These are phyloP conservation scores for Agelaius phoeniceus DNA, from an alignment of 2,113 vertebrate species.

Conservation along the genomic window DNA sequence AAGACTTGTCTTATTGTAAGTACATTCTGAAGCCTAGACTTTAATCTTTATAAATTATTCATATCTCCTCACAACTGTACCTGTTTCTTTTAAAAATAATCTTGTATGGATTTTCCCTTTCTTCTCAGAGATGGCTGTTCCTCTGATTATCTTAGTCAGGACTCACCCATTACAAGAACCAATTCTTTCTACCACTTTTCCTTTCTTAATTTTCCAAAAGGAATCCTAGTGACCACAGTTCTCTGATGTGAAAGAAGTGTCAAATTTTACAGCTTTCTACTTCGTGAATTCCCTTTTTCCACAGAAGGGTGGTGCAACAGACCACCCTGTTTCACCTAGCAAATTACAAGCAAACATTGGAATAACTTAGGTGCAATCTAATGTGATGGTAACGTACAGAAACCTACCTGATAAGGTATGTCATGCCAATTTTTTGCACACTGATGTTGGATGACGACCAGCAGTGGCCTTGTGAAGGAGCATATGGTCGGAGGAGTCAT, in stretches of 20 bases:
- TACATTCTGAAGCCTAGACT: background rate
- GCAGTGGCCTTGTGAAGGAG: background rate
- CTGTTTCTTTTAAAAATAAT: background rate
- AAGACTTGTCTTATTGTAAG: background rate
- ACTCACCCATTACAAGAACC: background rate
- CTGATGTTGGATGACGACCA: background rate
- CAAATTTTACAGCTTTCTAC: background rate
- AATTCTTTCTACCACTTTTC: background rate
- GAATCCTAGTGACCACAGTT: background rate
- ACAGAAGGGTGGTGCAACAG: background rate
- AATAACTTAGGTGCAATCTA: background rate
- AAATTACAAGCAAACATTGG: background rate
- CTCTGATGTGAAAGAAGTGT: background rate
- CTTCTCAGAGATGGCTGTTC: background rate
- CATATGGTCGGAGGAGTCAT: background rate
- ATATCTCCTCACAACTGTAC: background rate
- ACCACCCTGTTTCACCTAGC: background rate
- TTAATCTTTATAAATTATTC: background rate
- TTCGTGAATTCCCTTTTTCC: background rate
- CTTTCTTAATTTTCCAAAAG: background rate
- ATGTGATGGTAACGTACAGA: background rate
- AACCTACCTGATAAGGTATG: background rate
- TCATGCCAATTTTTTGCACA: background rate
- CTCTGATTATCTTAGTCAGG: background rate
- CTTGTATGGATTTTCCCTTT: background rate